Evolutionary conservation across 2,797 vertebrate species (phyloP).

Genomic region (Anguilla obscura): DNA sequence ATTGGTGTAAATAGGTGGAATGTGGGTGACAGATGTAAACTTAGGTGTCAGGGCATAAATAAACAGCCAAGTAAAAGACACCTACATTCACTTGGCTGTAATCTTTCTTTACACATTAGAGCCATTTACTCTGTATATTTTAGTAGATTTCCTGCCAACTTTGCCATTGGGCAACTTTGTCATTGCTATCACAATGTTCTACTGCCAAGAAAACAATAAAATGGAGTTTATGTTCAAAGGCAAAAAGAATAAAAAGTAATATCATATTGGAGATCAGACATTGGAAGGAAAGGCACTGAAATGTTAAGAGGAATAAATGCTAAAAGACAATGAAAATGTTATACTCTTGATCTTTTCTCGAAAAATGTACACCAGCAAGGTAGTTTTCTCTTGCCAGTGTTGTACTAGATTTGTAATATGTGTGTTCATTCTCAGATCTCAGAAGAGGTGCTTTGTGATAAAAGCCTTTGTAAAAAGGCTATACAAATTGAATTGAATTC

Average conservation of each 20-base stretch:
- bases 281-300: background rate
- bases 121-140: background rate
- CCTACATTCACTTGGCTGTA: background rate
- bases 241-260: background rate
- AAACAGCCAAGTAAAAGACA: background rate
- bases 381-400: background rate
- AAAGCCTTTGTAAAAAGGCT: background rate
- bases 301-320: no score
- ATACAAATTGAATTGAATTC: background rate
- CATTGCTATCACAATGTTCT: background rate
- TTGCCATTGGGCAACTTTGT: background rate
- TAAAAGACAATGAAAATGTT: background rate
- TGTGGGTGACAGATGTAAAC: no score
- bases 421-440: background rate
- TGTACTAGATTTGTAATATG: background rate
- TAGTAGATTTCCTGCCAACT: background rate
- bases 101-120: background rate
- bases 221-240: background rate
- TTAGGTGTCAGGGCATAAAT: no score
- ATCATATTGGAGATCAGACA: background rate
- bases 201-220: constrained; percentile 2
- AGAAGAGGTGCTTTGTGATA: background rate
- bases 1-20: no score
- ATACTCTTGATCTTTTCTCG: background rate
- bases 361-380: background rate